Conservation (phyloP, 2,888 invertebrate genomes). For the Penaeus monodon region DNA sequence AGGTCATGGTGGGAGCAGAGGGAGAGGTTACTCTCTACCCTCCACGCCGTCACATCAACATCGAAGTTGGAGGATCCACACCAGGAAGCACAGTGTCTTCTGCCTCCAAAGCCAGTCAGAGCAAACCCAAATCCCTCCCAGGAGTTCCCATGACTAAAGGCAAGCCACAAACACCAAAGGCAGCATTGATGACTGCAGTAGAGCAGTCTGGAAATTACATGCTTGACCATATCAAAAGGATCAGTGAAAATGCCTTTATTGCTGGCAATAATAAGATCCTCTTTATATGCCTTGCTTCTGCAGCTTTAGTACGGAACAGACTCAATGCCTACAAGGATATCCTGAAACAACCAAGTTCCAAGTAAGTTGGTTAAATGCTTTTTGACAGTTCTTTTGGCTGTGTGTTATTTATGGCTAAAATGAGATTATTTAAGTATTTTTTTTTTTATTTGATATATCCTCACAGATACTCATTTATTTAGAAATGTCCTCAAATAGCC, state of each 20-base stretch:
- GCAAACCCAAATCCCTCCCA: not conserved
- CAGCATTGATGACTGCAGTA: conserved; percentile 36
- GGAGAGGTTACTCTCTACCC: conserved; percentile 58
- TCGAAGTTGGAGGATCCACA: conserved; percentile 20
- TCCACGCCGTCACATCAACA: conserved; percentile 34
- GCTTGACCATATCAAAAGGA: conserved; percentile 62
- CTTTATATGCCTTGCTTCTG: conserved; percentile 56
- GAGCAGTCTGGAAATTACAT: conserved; percentile 63
- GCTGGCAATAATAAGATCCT: conserved; percentile 48
- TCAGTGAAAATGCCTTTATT: conserved; percentile 56
- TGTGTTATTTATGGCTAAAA: too few relatives aligned
- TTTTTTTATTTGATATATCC: too few relatives aligned
- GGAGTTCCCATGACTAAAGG: not conserved
- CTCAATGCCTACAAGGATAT: conserved; percentile 58
- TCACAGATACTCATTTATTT: too few relatives aligned
- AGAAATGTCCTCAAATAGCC: too few relatives aligned
- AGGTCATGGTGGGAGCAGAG: conserved; percentile 61
- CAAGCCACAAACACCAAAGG: conserved; percentile 34
- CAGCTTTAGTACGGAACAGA: conserved; percentile 53
- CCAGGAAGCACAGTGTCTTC: conserved; percentile 28
- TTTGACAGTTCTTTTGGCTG: too few relatives aligned
- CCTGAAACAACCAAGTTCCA: conserved; percentile 49
- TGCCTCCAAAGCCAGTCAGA: conserved; percentile 24
- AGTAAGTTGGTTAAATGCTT: conserved; percentile 39
- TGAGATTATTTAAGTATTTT: too few relatives aligned